Evolutionary conservation across 2,113 vertebrate genomes (phyloP), one percentile per base, ranked within the genome.

Genomic region (Xenopus borealis): DNA sequence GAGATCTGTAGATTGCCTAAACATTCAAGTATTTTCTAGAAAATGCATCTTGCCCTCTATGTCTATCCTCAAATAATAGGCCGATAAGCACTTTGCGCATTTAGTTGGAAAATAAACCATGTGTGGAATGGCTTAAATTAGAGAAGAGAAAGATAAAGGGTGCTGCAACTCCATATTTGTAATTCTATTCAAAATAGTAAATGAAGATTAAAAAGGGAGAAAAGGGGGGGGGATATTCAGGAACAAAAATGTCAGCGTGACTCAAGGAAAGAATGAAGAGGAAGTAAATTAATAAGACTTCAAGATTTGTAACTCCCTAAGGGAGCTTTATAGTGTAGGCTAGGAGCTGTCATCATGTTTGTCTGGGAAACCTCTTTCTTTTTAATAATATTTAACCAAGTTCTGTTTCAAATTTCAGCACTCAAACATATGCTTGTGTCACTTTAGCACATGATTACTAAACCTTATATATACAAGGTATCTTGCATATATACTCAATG

Each of bases 231-330:
- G 5, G 33, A 40, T 40, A 40, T 40, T 40, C 33, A 40, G 5
- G 33, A 40, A 57, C 5, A 16, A 19, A 65, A 16, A 17, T 62
- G 72, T 75, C 62, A 66, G 44, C 12, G 44, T 75, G 72, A 75
- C 64, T 61, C 61, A 44, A 18, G 45, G 55, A 75, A 75, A 30
- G 65, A 75, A 75, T 67, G 64, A 62, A 61, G 72, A 75, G 55
- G 64, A 67, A 74, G 44, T 64, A 45, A 55, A 50, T 74, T 66
- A 74, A 61, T 67, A 61, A 61, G 53, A 58, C 20, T 33, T 9
- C 20, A 40, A 67, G 40, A 68, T 61, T 47, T 61, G 8, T 50
- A 30, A 50, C 55, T 68, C 72, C 64, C 72, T 14, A 10, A 33
- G 57, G 72, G 12, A 74, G 40, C 53, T 47, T 27, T n/a, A 61